A percentile compares a stretch with the other conserved stretches of the same genome.
Evolutionary conservation across 2,888 invertebrate genomes (phyloP).

Genomic region (Drosophila histrio): DNA sequence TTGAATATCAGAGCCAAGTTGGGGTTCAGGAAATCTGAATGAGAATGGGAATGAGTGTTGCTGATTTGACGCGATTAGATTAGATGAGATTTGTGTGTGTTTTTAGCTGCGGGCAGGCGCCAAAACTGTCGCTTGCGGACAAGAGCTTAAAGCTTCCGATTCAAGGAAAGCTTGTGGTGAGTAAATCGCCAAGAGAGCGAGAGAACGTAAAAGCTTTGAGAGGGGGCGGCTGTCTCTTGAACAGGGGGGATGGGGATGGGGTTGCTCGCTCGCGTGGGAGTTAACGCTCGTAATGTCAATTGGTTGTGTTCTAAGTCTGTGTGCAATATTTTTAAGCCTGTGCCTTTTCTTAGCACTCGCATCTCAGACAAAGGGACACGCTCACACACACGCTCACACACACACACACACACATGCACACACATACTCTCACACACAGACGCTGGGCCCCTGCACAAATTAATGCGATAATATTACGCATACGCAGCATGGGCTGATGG

Average conservation of each 20-base stretch:
- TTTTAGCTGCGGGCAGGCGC: constrained; percentile 59
- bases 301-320: constrained; percentile 61
- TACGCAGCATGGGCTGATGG: constrained; percentile 34
- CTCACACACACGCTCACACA: constrained; percentile 15
- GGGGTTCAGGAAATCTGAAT: background rate
- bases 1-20: constrained; percentile 2
- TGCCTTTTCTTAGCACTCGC: constrained; percentile 62
- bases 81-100: constrained; percentile 60
- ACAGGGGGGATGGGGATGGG: background rate
- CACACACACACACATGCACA: background rate
- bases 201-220: constrained; percentile 25
- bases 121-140: constrained; percentile 51
- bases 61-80: constrained; percentile 73
- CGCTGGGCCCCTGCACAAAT: constrained; percentile 18
- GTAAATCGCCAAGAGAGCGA: constrained; percentile 9
- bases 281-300: constrained; percentile 73
- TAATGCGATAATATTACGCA: constrained; percentile 55
- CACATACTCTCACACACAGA: background rate
- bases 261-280: constrained; percentile 47
- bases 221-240: constrained; percentile 3
- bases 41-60: constrained; percentile 19
- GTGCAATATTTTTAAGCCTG: constrained; percentile 62
- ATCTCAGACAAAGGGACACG: constrained; percentile 48
- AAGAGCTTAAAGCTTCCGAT: constrained; percentile 47
- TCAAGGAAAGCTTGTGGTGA: constrained; percentile 67